Evolutionary conservation across 2,113 vertebrate species (phyloP).

Genomic region (Cephalopterus ornatus): DNA sequence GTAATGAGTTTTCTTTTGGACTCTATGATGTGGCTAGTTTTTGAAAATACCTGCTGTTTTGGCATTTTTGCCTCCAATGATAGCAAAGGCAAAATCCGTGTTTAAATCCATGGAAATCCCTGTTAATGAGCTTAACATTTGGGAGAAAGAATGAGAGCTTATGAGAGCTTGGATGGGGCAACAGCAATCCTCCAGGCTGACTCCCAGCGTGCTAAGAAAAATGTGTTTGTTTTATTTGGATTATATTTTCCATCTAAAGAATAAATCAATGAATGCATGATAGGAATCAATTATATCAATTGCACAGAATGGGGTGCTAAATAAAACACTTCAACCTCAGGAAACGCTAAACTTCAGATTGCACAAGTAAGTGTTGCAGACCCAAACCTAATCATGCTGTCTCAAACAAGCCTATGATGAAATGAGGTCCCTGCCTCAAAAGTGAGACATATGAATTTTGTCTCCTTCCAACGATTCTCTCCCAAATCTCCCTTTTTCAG

Average conservation of each 20-base stretch:
- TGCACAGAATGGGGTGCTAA: not conserved
- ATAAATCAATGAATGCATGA: not conserved
- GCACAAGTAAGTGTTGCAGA: not conserved
- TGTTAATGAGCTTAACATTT: not conserved
- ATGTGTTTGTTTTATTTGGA: not conserved
- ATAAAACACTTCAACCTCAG: conserved; percentile 32
- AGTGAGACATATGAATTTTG: not conserved
- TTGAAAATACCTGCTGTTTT: not conserved
- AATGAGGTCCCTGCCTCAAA: not conserved
- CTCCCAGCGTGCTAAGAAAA: not conserved
- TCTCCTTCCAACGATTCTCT: not conserved
- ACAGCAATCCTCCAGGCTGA: not conserved
- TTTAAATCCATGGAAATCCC: not conserved
- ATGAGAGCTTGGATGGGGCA: not conserved
- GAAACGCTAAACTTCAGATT: conserved; percentile 19
- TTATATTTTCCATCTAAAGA: not conserved
- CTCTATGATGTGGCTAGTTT: not conserved
- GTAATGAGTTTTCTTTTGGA: not conserved
- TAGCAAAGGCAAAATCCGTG: not conserved
- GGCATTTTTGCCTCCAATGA: not conserved
- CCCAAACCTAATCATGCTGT: not conserved
- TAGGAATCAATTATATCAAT: conserved; percentile 14
- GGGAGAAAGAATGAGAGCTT: not conserved
- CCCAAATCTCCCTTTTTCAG: not conserved
- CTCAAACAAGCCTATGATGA: conserved; percentile 5